Evolutionary conservation across 2,888 invertebrate species (phyloP), one percentile per base, ranked within the genome.

Genomic region (Acronicta leporina): DNA sequence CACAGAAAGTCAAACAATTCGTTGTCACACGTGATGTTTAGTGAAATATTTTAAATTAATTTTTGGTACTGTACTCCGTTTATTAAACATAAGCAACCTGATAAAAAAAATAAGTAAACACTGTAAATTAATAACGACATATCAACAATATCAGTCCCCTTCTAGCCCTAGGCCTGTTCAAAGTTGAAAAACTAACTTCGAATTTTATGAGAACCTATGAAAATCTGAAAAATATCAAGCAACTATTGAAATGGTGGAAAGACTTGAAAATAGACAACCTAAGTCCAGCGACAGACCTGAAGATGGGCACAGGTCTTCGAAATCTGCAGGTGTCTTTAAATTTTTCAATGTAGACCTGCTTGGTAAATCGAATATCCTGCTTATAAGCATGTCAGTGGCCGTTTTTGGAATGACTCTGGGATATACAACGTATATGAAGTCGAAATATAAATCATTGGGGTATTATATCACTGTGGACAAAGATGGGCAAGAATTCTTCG

Each of bases 221-320:
- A 38, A n/a, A n/a, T 38, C 38, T 38, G n/a, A n/a, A n/a, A 38
- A 38, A n/a, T 38, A 38, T 7, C n/a, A 6, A n/a, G 6, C 38
- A 38, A 7, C 38, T n/a, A 7, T 38, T n/a, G n/a, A 38, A n/a
- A 38, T 38, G 38, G 38, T 38, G 38, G 38, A 38, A n/a, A n/a
- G 38, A n/a, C 35, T 5, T 35, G n/a, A 35, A n/a, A 35, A n/a
- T n/a, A 35, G 1, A 2, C 38, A 38, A n/a, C 0, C 6, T 6
- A 62, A 54, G 54, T 4, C n/a, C 1, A 35, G 9, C 2, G 20
- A 25, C 1, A 41, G 13, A 14, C 54, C 69, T 50, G 65, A 48
- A 2, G 63, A 69, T 3, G 62, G 68, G 0, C 53, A 60, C 16
- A 40, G 65, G n/a, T 54, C 69, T 15, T 14, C 69, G 1, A 63